These are phyloP conservation scores for Cotesia congregata DNA, from an alignment of 2,888 invertebrate genomes.

Conservation along the genomic window DNA sequence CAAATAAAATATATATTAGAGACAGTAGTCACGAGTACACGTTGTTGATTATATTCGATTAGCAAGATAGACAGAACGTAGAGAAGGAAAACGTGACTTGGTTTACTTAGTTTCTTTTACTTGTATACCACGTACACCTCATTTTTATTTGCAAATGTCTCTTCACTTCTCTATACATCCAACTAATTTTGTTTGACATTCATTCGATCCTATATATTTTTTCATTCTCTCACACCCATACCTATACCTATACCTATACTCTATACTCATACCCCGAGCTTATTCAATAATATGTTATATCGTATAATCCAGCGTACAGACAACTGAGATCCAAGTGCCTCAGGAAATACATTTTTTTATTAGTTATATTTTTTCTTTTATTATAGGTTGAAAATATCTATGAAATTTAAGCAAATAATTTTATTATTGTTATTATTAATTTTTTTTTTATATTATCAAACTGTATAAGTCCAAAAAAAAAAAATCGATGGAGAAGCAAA, in stretches of 20 bases:
- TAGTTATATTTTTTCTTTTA: too few relatives aligned
- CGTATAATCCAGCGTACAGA: background rate
- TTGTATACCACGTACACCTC: constrained; percentile 37
- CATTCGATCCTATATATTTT: constrained; percentile 23
- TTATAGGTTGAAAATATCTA: too few relatives aligned
- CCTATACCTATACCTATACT: background rate
- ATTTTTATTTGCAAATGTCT: constrained; percentile 29
- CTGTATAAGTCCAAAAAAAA: too few relatives aligned
- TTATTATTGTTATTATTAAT: too few relatives aligned
- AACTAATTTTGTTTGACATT: constrained; percentile 34
- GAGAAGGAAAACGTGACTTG: constrained; percentile 33
- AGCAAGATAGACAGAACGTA: constrained; percentile 31
- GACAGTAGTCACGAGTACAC: constrained; percentile 11
- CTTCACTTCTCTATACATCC: background rate
- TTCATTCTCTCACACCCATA: background rate
- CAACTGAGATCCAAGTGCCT: background rate
- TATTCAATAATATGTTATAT: constrained; percentile 2
- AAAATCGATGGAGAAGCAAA: too few relatives aligned
- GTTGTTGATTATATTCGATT: constrained; percentile 38
- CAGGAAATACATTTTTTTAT: too few relatives aligned
- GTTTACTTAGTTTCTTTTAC: constrained; percentile 25
- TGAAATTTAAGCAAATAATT: too few relatives aligned
- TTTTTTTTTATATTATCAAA: too few relatives aligned
- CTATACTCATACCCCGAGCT: background rate
- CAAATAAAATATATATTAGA: constrained; percentile 10